A percentile compares a stretch with the other conserved stretches of the same genome.
Conservation (phyloP, 2,113 vertebrate species). For the Terrapene triunguis region DNA sequence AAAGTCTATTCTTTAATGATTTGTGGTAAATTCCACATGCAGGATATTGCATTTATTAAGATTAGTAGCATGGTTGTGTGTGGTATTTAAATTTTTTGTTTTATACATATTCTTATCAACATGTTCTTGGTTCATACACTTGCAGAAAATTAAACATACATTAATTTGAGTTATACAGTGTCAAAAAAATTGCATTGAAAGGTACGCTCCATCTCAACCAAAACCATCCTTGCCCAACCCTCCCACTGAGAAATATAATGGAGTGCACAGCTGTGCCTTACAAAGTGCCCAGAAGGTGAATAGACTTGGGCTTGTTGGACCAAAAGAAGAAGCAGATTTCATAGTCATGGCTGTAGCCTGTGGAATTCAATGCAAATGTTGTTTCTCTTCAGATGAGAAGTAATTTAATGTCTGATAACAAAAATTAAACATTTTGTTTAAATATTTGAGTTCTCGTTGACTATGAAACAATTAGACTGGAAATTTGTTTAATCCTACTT, state of each 20-base stretch:
- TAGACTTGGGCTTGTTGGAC: not conserved
- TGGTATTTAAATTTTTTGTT: not conserved
- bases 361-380: not conserved
- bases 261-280: not conserved
- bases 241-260: not conserved
- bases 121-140: not conserved
- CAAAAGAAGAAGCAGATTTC: not conserved
- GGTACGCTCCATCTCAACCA: not conserved
- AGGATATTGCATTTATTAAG: not conserved
- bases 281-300: not conserved
- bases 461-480: not conserved
- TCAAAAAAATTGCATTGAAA: not conserved
- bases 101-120: rapidly evolving
- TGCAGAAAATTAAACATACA: not conserved
- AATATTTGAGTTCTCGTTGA: not conserved
- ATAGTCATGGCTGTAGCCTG: not conserved
- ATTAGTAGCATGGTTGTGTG: not conserved
- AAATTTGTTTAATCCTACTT: not conserved
- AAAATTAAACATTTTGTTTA: not conserved
- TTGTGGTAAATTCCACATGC: not conserved
- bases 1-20: not conserved
- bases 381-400: not conserved
- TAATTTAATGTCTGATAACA: not conserved
- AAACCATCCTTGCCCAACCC: not conserved
- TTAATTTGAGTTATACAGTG: not conserved